Evolutionary conservation across 2,797 vertebrate genomes (phyloP), one percentile per base, ranked within the genome.

Genomic region (Selene dorsalis): DNA sequence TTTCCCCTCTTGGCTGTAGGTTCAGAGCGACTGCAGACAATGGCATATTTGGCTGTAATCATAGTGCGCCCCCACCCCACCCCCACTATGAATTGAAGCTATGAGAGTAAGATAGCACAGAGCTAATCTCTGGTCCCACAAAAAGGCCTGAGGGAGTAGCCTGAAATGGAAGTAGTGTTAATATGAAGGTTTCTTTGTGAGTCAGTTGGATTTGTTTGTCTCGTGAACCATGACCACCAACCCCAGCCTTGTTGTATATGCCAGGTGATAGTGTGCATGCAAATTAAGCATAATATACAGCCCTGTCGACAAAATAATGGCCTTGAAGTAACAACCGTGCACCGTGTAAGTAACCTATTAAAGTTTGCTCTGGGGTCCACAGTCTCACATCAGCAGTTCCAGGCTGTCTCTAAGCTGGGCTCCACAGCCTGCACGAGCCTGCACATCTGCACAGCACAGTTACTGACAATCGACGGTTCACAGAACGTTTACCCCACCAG

Each of bases 11-110:
- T 80, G 89, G 86, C 89, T 89, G 72, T 74, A 82, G 80, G 85
- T 90, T 91, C 84, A 85, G 73, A 88, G 77, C 86, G 89, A 93
- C 77, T 92, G 88, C 90, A 91, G 88, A 92, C 88, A 91, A 86
- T 90, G 87, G 90, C 89, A 88, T 72, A 89, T 90, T 92, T 90
- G 85, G 80, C 83, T 79, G 67, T 87, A 89, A 87, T 89, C 84
- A 84, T 24, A 60, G 79, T 83, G 63, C 75, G 58, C 69, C 55
- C 41, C 41, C 41, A 14, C 5, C 41, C 41, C 39, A 9, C 38
- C 38, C 6, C 39, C 39, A 69, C 63, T 73, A 83, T 63, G 77
- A 92, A 85, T 69, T 70, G 78, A 80, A 83, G 90, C 87, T 79
- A 68, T 77, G 91, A 88, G 91, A 88, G 77, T 83, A 66, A 57